phyloP scores from a whole-genome alignment of 1,140 invertebrate species.

The Rhopalosiphum maidis region DNA sequence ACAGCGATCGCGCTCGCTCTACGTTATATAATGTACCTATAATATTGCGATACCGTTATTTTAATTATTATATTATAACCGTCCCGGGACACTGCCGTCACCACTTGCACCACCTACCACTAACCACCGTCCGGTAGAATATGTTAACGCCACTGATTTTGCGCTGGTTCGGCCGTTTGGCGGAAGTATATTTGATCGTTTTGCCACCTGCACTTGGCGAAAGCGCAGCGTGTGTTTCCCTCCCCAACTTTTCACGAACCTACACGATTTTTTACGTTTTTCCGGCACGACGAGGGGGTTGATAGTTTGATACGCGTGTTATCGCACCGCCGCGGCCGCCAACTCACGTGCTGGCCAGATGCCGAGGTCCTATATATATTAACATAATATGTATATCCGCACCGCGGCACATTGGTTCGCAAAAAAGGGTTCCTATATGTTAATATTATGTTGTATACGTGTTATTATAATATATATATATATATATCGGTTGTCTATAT shows the following conservation, averaged over 20 bases:
- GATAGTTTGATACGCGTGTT: background rate
- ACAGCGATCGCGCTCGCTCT: background rate
- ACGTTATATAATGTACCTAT: background rate
- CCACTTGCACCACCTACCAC: background rate
- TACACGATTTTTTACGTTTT: background rate
- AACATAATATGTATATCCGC: background rate
- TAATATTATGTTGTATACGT: background rate
- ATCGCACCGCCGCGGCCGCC: background rate
- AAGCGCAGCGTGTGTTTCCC: background rate
- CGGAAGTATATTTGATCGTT: background rate
- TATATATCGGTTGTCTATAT: background rate
- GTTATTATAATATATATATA: background rate
- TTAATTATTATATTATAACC: background rate
- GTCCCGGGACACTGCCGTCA: slow-evolving; percentile 9
- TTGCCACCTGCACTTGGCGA: background rate
- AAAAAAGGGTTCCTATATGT: background rate
- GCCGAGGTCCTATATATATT: background rate
- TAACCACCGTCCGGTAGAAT: background rate
- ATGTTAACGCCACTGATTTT: background rate
- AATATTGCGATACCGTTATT: background rate
- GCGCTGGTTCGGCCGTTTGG: background rate
- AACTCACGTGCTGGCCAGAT: slow-evolving; percentile 38
- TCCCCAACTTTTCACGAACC: background rate
- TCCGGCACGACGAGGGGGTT: background rate
- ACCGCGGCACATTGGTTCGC: background rate